Base-by-base conservation (phyloP, 2,113 vertebrate genomes). In the Chloropsis cyanopogon region DNA sequence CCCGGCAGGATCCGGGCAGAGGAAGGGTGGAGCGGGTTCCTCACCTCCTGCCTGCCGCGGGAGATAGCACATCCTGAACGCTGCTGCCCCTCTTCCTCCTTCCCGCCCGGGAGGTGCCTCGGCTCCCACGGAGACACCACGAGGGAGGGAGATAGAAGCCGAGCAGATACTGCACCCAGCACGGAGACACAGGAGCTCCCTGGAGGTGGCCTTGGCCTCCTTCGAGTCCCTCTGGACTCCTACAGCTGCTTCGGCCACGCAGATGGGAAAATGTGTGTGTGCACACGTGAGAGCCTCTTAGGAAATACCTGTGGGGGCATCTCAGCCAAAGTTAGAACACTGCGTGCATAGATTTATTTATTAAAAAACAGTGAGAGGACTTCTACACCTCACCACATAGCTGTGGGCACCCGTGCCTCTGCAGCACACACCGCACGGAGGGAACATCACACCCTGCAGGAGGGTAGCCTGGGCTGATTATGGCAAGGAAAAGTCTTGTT, bases 21-120 rank as follows among this genome's bases (percentile, higher is more conserved):
- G 94, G 93, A 96, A 97, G 95, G 94, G 94, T 37, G 93, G 93
- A 80, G 90, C 75, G 44, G 6, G 68, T 19, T 78, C 75, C 90
- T 92, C 90, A 22, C 68, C 93, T 94, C 94, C 94, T 77, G 82
- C 11, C 35, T 9, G 57, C 47, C 15, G 88, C 92, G 75, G 50
- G 39, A 91, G 84, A 95, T 4, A 49, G 52, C 7, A 70, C 92
- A 90, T 95, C 94, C 94, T 90, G 94, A 64, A 20, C 79, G 85
- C 82, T 23, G 5, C 75, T 24, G 78, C 82, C 81, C 93, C 93
- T 44, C 25, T 21, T 82, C 79, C 94, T 95, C 78, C 87, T 78
- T 20, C 75, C 92, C 61, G 26, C 37, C 37, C 37, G 37, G 37
- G 37, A 37, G 37, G 9, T 20, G 66, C 64, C 86, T 50, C 2